Conservation (phyloP, 2,888 invertebrate genomes). For the Tetramorium bicarinatum region DNA sequence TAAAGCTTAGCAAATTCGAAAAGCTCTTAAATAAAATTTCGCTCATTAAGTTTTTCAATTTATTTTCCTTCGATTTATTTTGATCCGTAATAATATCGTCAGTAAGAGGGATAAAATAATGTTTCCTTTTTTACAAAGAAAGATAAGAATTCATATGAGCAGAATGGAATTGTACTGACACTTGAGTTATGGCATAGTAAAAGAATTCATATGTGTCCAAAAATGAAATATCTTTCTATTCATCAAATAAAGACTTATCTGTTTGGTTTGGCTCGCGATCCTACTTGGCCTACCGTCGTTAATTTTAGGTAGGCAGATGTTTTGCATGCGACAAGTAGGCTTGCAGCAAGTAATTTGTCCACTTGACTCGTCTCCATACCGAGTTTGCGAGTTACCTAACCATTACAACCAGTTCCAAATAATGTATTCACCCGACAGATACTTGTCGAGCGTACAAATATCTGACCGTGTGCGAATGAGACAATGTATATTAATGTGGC, state of each 20-base stretch:
- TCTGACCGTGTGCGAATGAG: conserved; percentile 4
- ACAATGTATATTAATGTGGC: background rate
- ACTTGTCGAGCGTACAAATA: conserved; percentile 35
- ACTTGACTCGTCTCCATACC: conserved; percentile 26
- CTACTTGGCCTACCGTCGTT: conserved; percentile 26
- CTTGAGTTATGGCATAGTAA: conserved; percentile 3
- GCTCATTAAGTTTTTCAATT: background rate
- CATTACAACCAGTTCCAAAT: conserved; percentile 47
- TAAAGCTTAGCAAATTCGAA: background rate
- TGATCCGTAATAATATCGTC: background rate
- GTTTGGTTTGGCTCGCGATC: conserved; percentile 21
- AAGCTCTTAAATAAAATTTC: background rate
- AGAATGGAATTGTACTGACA: conserved; percentile 8
- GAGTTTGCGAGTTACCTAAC: conserved; percentile 24
- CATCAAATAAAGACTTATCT: conserved; percentile 26
- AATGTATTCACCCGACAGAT: conserved; percentile 28
- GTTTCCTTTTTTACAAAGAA: background rate
- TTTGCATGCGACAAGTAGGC: conserved; percentile 44
- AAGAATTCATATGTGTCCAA: conserved; percentile 22
- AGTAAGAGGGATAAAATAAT: background rate
- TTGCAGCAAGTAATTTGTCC: conserved; percentile 48
- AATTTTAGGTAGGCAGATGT: conserved; percentile 44
- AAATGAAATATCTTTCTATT: conserved; percentile 35
- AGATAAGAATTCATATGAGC: background rate
- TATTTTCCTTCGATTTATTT: background rate